These are phyloP conservation scores for Chrysomela aeneicollis DNA, from an alignment of 2,888 invertebrate species.

Conservation along the genomic window DNA sequence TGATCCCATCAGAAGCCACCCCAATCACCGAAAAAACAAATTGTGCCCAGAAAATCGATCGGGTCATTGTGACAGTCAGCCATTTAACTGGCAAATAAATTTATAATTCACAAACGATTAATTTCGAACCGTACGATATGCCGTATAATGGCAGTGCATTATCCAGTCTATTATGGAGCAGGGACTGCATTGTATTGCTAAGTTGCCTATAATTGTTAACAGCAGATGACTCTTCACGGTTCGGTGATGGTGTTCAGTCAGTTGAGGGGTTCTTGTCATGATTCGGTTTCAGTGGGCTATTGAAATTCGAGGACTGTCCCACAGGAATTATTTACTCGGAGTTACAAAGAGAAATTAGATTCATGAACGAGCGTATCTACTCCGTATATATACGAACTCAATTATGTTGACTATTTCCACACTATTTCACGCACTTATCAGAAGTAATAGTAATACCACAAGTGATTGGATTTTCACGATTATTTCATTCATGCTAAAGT, in stretches of 20 bases:
- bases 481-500: too few relatives aligned
- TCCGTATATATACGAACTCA: too few relatives aligned
- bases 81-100: conserved; percentile 56
- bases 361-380: too few relatives aligned
- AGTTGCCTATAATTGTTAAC: conserved; percentile 62
- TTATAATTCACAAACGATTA: conserved; percentile 61
- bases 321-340: too few relatives aligned
- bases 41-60: conserved; percentile 40
- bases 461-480: too few relatives aligned
- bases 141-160: conserved; percentile 57
- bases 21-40: conserved; percentile 27
- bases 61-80: conserved; percentile 32
- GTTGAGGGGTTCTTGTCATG: conserved; percentile 16
- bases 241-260: conserved; percentile 41
- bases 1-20: neutral
- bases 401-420: too few relatives aligned
- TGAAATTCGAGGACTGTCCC: neutral
- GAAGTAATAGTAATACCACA: too few relatives aligned
- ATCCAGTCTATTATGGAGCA: conserved; percentile 58
- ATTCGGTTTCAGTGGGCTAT: conserved; percentile 26
- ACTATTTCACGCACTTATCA: too few relatives aligned
- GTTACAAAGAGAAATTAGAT: too few relatives aligned
- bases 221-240: conserved; percentile 59
- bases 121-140: conserved; percentile 55
- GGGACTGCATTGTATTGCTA: conserved; percentile 60